Evolutionary conservation across 2,113 vertebrate species (phyloP), one percentile per base, ranked within the genome.

Genomic region (Hippopotamus amphibius): DNA sequence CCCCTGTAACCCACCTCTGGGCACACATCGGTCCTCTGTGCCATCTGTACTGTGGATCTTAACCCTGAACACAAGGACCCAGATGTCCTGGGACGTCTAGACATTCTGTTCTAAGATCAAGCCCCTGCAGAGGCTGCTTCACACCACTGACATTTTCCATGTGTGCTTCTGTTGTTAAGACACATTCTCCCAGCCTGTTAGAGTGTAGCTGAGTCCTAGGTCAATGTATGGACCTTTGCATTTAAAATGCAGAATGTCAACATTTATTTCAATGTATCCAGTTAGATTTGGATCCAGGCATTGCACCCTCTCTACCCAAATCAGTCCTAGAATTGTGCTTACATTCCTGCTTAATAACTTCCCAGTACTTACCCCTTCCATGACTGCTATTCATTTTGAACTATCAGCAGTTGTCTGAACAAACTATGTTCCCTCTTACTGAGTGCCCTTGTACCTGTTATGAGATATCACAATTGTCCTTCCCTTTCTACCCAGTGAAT

Each of bases 371-470:
- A 11, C 3, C 69, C 16, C 14, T 79, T 79, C 81, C 46, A 50
- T 11, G 83, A 24, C 5, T 71, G 65, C 5, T 41, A 53, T 48
- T 46, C 28, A 59, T 24, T 26, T 16, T 46, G 16, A 89, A 55
- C 11, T 88, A 15, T 11, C 5, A 0, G 55, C 55, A 65, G 4
- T 12, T 28, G 1, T 77, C 43, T 79, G 15, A 80, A 63, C 65
- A 63, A 79, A 76, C 6, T 21, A 13, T 57, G 7, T 46, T 87
- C 66, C 43, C 41, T 87, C 15, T 72, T 72, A 68, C 22, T 17
- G 12, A 24, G 0, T 26, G 14, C 0, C 30, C 7, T 55, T 41
- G 22, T 26, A 5, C 24, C 7, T 46, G 14, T 11, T 50, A 9
- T 15, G 33, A 0, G 61, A 21, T 6, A 21, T 86, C 37, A 82